A percentile compares a stretch with the other conserved stretches of the same genome.
Conservation (phyloP, 1,140 invertebrate species). For the Branchinecta lynchi region DNA sequence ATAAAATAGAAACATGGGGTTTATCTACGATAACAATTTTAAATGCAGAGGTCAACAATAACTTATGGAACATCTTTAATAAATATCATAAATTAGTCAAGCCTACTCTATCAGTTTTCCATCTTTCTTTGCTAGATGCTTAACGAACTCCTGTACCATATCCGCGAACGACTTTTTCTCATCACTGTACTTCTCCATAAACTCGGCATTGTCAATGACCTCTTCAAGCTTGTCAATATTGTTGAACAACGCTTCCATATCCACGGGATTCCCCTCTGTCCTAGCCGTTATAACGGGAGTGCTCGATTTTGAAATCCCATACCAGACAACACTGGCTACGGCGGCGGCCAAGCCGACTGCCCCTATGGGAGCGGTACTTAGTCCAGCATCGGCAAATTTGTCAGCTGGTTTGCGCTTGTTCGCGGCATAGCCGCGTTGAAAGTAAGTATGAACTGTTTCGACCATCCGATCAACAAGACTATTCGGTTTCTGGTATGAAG, state of each 20-base stretch:
- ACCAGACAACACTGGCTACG: not conserved
- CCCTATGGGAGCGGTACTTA: not conserved
- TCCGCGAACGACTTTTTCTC: not conserved
- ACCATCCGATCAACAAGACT: conserved; percentile 2
- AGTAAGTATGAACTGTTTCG: not conserved
- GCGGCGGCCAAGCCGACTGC: not conserved
- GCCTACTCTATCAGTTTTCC: too few relatives aligned
- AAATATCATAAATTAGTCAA: too few relatives aligned
- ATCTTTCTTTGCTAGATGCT: not conserved
- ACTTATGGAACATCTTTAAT: too few relatives aligned
- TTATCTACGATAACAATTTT: too few relatives aligned
- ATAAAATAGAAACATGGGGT: too few relatives aligned
- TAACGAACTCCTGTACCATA: not conserved
- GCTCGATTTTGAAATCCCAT: not conserved
- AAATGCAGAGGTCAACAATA: too few relatives aligned
- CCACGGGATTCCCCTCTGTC: not conserved
- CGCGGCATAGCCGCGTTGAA: conserved; percentile 1
- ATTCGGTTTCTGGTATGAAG: not conserved
- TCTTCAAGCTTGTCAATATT: conserved; percentile 1
- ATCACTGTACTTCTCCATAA: not conserved
- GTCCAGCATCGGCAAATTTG: not conserved
- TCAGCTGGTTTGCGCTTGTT: not conserved
- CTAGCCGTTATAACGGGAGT: not conserved
- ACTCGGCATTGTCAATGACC: not conserved
- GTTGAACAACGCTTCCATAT: not conserved